Conservation (phyloP, 2,888 invertebrate species). For the Leptarthrus brevirostris region DNA sequence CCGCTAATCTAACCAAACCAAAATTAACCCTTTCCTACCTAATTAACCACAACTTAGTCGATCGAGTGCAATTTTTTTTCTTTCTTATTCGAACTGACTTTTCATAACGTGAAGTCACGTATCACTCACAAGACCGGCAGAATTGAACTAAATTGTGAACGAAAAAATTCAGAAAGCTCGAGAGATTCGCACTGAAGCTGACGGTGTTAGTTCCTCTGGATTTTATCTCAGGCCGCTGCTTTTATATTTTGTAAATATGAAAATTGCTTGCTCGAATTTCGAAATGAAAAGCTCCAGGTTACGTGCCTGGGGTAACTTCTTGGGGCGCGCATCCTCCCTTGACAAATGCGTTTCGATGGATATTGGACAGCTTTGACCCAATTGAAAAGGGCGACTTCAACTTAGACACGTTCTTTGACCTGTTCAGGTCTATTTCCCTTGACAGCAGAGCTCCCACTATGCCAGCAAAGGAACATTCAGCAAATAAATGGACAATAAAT, state of each 20-base stretch:
- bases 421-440: background rate
- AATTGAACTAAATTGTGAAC: slow-evolving; percentile 21
- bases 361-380: slow-evolving; percentile 25
- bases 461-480: background rate
- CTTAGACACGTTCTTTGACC: slow-evolving; percentile 40
- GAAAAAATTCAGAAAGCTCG: slow-evolving; percentile 28
- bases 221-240: slow-evolving; percentile 32
- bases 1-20: background rate
- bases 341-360: no score
- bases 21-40: slow-evolving; percentile 1
- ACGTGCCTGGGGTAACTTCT: background rate
- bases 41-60: slow-evolving; percentile 35
- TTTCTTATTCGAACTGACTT: background rate
- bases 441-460: background rate
- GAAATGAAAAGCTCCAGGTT: slow-evolving; percentile 11
- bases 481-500: slow-evolving; percentile 4
- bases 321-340: slow-evolving; percentile 22
- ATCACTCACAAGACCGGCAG: slow-evolving; percentile 31
- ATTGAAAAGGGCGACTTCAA: slow-evolving; percentile 18
- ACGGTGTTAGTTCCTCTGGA: slow-evolving; percentile 30
- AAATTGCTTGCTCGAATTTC: slow-evolving; percentile 32
- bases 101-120: background rate
- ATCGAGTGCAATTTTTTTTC: slow-evolving; percentile 9
- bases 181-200: slow-evolving; percentile 17
- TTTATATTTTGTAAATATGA: slow-evolving; percentile 42